These are phyloP conservation scores for Eupithecia pulchellata DNA, from an alignment of 2,888 invertebrate species.

Conservation along the genomic window DNA sequence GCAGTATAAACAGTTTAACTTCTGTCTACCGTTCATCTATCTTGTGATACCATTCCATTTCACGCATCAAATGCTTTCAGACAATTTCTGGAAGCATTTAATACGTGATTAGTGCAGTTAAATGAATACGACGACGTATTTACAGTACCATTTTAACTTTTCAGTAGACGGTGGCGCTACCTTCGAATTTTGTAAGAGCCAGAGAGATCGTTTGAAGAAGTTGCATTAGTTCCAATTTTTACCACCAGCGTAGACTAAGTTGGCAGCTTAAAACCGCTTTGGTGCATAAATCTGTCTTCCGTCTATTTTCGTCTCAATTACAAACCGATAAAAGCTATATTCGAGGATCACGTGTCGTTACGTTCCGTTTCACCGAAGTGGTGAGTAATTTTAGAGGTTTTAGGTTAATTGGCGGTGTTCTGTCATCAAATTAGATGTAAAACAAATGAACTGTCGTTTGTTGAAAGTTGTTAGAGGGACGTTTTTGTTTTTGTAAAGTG, in stretches of 20 bases:
- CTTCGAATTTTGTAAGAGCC: neutral
- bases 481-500: neutral
- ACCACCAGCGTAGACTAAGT: neutral
- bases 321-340: conserved; percentile 46
- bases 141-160: conserved; percentile 54
- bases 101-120: conserved; percentile 63
- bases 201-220: neutral
- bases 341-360: conserved; percentile 32
- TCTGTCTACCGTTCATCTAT: neutral
- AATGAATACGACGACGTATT: conserved; percentile 64
- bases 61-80: conserved; percentile 46
- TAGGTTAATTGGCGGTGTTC: conserved; percentile 43
- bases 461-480: conserved; percentile 5
- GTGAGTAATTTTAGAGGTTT: conserved; percentile 52
- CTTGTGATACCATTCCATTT: conserved; percentile 49
- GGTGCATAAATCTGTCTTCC: conserved; percentile 40
- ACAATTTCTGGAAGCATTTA: conserved; percentile 59
- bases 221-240: neutral
- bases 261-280: neutral
- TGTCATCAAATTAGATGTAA: conserved; percentile 43
- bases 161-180: conserved; percentile 26
- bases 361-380: conserved; percentile 45
- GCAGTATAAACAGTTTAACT: no score
- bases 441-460: conserved; percentile 14
- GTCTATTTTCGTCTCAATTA: conserved; percentile 52